phyloP scores from a whole-genome alignment of 2,888 invertebrate genomes.

The Gandaritis pyraliata region DNA sequence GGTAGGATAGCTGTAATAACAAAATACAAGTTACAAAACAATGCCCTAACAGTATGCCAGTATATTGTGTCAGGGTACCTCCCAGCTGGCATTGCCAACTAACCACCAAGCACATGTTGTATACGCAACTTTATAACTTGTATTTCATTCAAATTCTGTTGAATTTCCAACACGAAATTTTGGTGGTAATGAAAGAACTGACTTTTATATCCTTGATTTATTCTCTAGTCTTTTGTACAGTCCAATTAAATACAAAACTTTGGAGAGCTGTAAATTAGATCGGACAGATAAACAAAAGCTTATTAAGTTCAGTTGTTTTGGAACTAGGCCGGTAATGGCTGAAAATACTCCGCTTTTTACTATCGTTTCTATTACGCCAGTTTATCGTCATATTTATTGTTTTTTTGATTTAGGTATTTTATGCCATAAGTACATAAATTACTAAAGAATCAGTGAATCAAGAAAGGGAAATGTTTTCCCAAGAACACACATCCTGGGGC shows the following conservation, averaged over 20 bases:
- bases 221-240: conserved; percentile 37
- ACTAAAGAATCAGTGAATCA: too few species aligned
- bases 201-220: conserved; percentile 42
- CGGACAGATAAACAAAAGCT: conserved; percentile 45
- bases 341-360: conserved; percentile 13
- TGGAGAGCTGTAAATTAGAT: conserved; percentile 44
- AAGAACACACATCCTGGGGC: too few species aligned
- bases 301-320: conserved; percentile 40
- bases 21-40: background rate
- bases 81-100: conserved; percentile 13
- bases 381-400: background rate
- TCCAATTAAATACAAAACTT: conserved; percentile 45
- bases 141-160: conserved; percentile 36
- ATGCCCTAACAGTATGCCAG: background rate
- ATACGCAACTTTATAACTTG: conserved; percentile 11
- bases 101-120: background rate
- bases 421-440: too few species aligned
- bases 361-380: conserved; percentile 5
- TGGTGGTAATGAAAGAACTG: conserved; percentile 36
- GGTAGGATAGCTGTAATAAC: background rate
- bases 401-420: too few species aligned
- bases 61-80: conserved; percentile 4
- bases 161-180: conserved; percentile 28
- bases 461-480: too few species aligned
- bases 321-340: conserved; percentile 20